A percentile compares a stretch with the other conserved stretches of the same genome.
Evolutionary conservation across 2,888 invertebrate species (phyloP).

Genomic region (Lapara coniferarum): DNA sequence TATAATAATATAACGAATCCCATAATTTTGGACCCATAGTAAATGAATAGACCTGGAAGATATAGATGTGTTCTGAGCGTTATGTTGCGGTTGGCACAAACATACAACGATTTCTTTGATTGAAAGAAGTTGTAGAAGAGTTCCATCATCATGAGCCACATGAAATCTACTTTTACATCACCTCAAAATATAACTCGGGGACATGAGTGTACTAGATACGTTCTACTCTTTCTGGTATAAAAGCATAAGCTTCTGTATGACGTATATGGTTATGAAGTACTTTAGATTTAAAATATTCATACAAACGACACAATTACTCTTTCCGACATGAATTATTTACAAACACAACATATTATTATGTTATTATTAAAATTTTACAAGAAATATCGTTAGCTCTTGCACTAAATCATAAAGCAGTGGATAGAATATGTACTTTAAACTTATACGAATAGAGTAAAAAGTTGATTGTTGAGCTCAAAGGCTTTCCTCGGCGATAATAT

Average conservation of each 20-base stretch:
- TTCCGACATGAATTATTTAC: background rate
- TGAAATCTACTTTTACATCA: too few relatives aligned
- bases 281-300: background rate
- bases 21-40: too few relatives aligned
- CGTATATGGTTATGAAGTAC: background rate
- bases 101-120: too few relatives aligned
- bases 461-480: background rate
- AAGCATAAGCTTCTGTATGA: background rate
- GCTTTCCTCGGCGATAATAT: slow-evolving; percentile 11
- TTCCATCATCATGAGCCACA: too few relatives aligned
- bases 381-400: background rate
- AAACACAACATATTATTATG: slow-evolving; percentile 3
- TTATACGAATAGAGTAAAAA: background rate
- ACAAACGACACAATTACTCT: background rate
- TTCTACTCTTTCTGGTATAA: background rate
- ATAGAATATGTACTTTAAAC: background rate
- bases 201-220: too few relatives aligned
- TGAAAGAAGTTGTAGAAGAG: too few relatives aligned
- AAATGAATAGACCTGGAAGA: too few relatives aligned
- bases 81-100: too few relatives aligned
- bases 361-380: slow-evolving; percentile 5
- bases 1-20: too few relatives aligned
- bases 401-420: background rate
- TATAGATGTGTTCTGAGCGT: too few relatives aligned
- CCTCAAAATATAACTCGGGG: too few relatives aligned